Percentiles rank a stretch among this genome's conserved stretches.
Conservation (phyloP, 2,113 vertebrate species). For the Ascaphus truei region DNA sequence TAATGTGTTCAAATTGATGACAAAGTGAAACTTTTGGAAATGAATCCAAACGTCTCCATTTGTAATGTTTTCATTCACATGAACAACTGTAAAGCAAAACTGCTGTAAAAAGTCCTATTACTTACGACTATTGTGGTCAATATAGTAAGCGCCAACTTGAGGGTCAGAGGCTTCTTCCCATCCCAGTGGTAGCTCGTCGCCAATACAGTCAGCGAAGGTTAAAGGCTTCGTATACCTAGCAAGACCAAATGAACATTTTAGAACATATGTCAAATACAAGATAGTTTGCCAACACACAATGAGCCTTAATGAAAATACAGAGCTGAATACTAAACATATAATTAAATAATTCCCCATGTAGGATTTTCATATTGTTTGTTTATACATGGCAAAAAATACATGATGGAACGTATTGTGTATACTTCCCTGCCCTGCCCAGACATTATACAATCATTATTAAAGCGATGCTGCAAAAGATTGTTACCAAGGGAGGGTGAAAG, state of each 20-base stretch:
- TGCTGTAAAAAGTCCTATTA: slow-evolving; percentile 2
- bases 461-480: background rate
- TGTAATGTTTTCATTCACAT: background rate
- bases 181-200: slow-evolving; percentile 90
- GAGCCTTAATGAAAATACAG: background rate
- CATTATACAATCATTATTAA: background rate
- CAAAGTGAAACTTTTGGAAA: no score
- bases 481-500: background rate
- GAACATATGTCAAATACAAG: background rate
- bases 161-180: slow-evolving; percentile 96
- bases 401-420: background rate
- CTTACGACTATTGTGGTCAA: slow-evolving; percentile 98
- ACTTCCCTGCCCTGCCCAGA: background rate
- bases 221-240: slow-evolving; percentile 93
- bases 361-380: background rate
- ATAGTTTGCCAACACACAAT: background rate
- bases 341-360: no score
- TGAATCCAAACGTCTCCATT: no score
- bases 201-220: slow-evolving; percentile 96
- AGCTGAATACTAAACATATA: background rate
- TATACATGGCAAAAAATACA: background rate
- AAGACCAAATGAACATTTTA: background rate
- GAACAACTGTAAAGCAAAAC: background rate
- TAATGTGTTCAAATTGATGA: no score
- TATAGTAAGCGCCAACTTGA: slow-evolving; percentile 89